Evolutionary conservation across 2,113 vertebrate genomes (phyloP).

Genomic region (Pipa parva): DNA sequence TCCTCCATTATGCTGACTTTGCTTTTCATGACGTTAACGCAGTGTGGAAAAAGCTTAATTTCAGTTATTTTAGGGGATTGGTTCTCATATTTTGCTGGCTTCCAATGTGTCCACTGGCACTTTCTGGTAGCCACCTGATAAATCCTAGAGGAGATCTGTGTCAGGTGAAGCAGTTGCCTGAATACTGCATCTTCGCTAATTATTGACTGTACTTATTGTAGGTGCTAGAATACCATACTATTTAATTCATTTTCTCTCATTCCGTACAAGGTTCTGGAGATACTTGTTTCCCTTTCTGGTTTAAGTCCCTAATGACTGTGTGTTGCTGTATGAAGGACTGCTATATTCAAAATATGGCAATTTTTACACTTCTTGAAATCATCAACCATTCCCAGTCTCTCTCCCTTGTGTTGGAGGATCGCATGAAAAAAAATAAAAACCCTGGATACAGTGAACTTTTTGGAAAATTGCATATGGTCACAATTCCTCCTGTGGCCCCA

Average conservation of each 20-base stretch:
- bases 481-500: conserved; percentile 81
- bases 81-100: too few relatives aligned
- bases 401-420: conserved; percentile 88
- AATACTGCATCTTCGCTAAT: too few relatives aligned
- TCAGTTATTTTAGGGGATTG: too few relatives aligned
- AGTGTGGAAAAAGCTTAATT: too few relatives aligned
- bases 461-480: conserved; percentile 90
- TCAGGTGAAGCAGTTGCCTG: too few relatives aligned
- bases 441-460: conserved; percentile 75
- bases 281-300: conserved; percentile 73
- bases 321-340: conserved; percentile 85
- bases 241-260: background rate
- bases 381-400: conserved; percentile 94
- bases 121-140: too few relatives aligned
- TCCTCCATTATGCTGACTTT: too few relatives aligned
- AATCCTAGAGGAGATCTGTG: too few relatives aligned
- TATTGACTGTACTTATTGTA: too few relatives aligned
- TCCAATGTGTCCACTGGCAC: too few relatives aligned
- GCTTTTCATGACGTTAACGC: too few relatives aligned
- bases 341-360: conserved; percentile 80
- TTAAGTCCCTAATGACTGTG: conserved; percentile 85
- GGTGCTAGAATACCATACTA: too few relatives aligned
- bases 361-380: conserved; percentile 85
- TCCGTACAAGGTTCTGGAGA: conserved; percentile 53
- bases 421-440: conserved; percentile 76